Percentiles rank a stretch among this genome's conserved stretches.
Evolutionary conservation across 2,113 vertebrate species (phyloP).

Genomic region (Brachypteracias leptosomus): DNA sequence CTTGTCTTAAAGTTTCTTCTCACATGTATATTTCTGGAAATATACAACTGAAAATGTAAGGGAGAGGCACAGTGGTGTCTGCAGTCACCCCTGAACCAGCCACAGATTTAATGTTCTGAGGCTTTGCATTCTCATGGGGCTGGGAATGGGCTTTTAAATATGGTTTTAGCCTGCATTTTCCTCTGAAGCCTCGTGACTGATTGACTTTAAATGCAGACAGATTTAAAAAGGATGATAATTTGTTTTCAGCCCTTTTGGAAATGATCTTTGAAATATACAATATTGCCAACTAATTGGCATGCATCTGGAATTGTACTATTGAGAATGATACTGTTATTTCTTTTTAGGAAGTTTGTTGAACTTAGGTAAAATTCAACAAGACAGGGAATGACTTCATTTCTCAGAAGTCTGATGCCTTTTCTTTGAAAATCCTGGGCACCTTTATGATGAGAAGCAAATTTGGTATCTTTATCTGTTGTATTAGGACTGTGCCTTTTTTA

Average conservation of each 20-base stretch:
- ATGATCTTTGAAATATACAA: background rate
- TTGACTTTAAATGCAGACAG: background rate
- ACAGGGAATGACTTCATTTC: background rate
- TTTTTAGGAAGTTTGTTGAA: background rate
- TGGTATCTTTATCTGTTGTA: background rate
- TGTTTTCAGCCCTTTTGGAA: background rate
- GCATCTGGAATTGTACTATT: background rate
- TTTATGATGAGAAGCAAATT: background rate
- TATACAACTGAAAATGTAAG: background rate
- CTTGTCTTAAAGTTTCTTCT: background rate
- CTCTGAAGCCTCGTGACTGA: background rate
- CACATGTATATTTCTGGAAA: background rate
- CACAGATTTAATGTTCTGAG: background rate
- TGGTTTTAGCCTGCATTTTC: background rate
- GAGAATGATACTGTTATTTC: background rate
- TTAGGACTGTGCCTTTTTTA: background rate
- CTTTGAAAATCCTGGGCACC: background rate
- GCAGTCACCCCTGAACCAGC: background rate
- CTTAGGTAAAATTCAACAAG: background rate
- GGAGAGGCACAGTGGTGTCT: background rate
- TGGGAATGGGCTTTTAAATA: background rate
- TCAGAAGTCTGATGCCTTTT: background rate
- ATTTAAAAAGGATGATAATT: background rate
- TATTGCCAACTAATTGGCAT: background rate
- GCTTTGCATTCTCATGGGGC: background rate